Evolutionary conservation across 1,140 invertebrate species (phyloP).

Genomic region (Pseudomyrmex pallidus): DNA sequence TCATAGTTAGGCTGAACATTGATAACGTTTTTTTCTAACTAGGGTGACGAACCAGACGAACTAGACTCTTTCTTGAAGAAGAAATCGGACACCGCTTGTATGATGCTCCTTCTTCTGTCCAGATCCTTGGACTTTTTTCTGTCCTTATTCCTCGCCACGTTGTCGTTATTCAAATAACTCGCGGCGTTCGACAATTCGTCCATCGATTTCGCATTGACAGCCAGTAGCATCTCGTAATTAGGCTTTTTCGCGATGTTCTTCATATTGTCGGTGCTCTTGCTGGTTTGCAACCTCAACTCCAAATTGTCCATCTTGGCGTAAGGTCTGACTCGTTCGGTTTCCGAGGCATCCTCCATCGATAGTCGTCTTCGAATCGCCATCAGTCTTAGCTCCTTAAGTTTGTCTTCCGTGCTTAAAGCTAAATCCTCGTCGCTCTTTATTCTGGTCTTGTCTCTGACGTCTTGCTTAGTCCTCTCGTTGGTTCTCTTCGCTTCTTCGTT

Average conservation of each 20-base stretch:
- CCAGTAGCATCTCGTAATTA: conserved; percentile 68
- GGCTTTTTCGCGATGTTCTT: conserved; percentile 76
- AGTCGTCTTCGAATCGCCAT: conserved; percentile 82
- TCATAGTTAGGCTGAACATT: conserved; percentile 88
- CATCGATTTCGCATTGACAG: conserved; percentile 81
- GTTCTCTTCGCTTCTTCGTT: conserved; percentile 84
- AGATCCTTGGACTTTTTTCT: conserved; percentile 87
- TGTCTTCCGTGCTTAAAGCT: conserved; percentile 90
- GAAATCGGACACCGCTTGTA: conserved; percentile 93
- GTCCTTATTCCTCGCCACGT: conserved; percentile 68
- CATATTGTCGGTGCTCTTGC: conserved; percentile 83
- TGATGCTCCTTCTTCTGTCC: conserved; percentile 92
- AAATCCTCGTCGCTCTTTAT: conserved; percentile 90
- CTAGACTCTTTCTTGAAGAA: conserved; percentile 88
- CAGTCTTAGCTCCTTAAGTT: conserved; percentile 86
- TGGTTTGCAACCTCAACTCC: conserved; percentile 78
- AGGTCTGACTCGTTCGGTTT: conserved; percentile 77
- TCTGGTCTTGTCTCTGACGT: conserved; percentile 89
- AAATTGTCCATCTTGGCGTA: conserved; percentile 72
- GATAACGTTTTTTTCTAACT: conserved; percentile 86
- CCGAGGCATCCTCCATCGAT: conserved; percentile 77
- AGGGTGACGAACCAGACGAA: conserved; percentile 68
- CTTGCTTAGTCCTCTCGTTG: conserved; percentile 88
- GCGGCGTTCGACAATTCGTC: conserved; percentile 76
- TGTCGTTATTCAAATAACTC: conserved; percentile 44